Evolutionary conservation across 2,797 vertebrate species (phyloP).

Genomic region (Parotocinclus haroldoi): DNA sequence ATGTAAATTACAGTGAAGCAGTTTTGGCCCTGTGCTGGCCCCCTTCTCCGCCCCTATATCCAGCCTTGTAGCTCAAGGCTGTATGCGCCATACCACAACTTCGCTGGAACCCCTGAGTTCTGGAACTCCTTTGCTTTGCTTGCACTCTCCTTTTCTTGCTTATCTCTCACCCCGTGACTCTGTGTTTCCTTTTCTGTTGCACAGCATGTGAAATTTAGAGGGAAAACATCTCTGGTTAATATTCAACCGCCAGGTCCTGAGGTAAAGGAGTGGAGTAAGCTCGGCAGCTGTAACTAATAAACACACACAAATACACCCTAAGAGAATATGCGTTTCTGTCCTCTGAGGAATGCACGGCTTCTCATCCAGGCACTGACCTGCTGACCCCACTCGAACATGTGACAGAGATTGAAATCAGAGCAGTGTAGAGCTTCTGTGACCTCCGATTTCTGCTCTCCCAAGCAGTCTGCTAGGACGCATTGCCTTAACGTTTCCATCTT

Average conservation of each 20-base stretch:
- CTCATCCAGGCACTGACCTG: conserved; percentile 68
- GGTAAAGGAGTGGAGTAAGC: conserved; percentile 36
- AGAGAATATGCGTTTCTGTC: conserved; percentile 63
- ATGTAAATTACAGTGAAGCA: conserved; percentile 62
- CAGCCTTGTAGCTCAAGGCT: conserved; percentile 34
- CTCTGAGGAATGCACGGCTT: conserved; percentile 68
- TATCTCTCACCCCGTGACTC: conserved; percentile 12
- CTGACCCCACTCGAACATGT: conserved; percentile 62
- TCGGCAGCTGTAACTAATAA: conserved; percentile 44
- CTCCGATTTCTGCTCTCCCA: conserved; percentile 6
- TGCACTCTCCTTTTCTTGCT: conserved; percentile 55
- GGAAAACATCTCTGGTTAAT: conserved; percentile 55
- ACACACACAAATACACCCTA: conserved; percentile 46
- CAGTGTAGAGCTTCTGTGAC: conserved; percentile 11
- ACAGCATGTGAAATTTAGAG: conserved; percentile 47
- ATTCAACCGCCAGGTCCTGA: conserved; percentile 50
- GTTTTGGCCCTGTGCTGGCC: conserved; percentile 32
- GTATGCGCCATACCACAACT: conserved; percentile 45
- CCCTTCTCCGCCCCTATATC: conserved; percentile 17
- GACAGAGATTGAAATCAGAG: conserved; percentile 64
- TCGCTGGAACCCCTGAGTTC: conserved; percentile 38
- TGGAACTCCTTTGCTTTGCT: conserved; percentile 9
- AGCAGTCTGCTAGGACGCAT: too few species aligned
- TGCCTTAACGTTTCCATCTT: too few species aligned
- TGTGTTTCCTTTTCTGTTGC: conserved; percentile 22